Evolutionary conservation across 2,888 invertebrate genomes (phyloP).

Genomic region (Laspeyria flexula): DNA sequence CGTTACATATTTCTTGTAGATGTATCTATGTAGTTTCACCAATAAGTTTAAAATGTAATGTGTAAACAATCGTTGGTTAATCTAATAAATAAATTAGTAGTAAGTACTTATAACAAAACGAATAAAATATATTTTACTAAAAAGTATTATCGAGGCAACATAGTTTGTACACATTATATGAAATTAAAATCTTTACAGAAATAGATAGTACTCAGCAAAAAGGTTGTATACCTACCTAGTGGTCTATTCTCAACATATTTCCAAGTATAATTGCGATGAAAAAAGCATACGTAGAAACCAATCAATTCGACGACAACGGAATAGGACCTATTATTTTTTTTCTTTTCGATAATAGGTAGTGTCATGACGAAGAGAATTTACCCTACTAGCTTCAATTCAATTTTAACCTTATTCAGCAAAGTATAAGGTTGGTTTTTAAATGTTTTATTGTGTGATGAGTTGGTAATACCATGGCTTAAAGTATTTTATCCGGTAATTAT

Average conservation of each 20-base stretch:
- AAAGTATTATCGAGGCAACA: neutral
- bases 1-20: too few species aligned
- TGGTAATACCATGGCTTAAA: conserved; percentile 50
- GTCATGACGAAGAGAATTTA: conserved; percentile 46
- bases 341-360: conserved; percentile 60
- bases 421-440: conserved; percentile 39
- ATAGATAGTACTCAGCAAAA: conserved; percentile 29
- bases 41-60: too few species aligned
- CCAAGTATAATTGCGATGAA: conserved; percentile 60
- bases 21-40: too few species aligned
- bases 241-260: conserved; percentile 49
- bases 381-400: conserved; percentile 18
- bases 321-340: conserved; percentile 59
- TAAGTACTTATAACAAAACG: too few species aligned
- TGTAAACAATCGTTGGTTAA: too few species aligned
- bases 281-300: conserved; percentile 69
- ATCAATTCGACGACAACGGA: conserved; percentile 67
- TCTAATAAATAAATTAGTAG: too few species aligned
- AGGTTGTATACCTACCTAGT: conserved; percentile 34
- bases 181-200: conserved; percentile 43
- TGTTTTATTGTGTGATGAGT: conserved; percentile 13
- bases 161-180: conserved; percentile 5
- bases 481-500: conserved; percentile 72
- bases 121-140: too few species aligned
- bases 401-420: conserved; percentile 8